Base-by-base conservation (phyloP, 1,140 invertebrate genomes). In the Lepidurus apus region DNA sequence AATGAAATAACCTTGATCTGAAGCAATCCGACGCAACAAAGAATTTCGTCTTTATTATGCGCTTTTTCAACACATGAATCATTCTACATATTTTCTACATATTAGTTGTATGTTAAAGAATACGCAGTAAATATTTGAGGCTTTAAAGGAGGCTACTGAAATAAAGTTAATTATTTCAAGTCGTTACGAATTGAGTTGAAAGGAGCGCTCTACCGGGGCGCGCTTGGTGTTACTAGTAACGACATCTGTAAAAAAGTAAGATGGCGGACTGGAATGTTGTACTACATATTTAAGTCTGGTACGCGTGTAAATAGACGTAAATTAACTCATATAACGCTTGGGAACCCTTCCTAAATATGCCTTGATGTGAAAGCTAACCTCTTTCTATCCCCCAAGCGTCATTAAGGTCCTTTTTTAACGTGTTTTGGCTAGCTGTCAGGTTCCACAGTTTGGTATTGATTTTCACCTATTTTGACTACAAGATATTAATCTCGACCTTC, bases 231-330 rank as follows among this genome's bases (percentile, higher is more conserved):
- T 13, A 65, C 13, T 21, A 13, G 17, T 21, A 65, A 65, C 53
- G 53, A 65, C 53, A 65, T 65, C 53, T 65, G 53, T 65, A 65
- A 65, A 65, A 65, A 65, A 65, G 21, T 65, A 65, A 65, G 53
- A 65, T 65, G 53, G 53, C 53, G 53, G 53, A 65, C 53, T 65
- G 53, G 53, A 65, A 65, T 65, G 53, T 65, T 65, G 53, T 65
- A 65, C 53, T 65, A 65, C 53, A 65, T 65, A 65, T 65, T 65
- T 65, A 65, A 65, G 53, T 65, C 53, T 65, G 53, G 53, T 65
- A 65, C 53, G 53, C 53, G 53, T 65, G 53, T 65, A 65, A 65
- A 65, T 65, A 21, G 53, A 65, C 53, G 53, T 65, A 65, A 65
- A 65, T 65, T 65, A n/a, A 65, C 21, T 65, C 13, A 21, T 21